Base-by-base conservation (phyloP, 2,113 vertebrate genomes). In the Dicentrarchus labrax region DNA sequence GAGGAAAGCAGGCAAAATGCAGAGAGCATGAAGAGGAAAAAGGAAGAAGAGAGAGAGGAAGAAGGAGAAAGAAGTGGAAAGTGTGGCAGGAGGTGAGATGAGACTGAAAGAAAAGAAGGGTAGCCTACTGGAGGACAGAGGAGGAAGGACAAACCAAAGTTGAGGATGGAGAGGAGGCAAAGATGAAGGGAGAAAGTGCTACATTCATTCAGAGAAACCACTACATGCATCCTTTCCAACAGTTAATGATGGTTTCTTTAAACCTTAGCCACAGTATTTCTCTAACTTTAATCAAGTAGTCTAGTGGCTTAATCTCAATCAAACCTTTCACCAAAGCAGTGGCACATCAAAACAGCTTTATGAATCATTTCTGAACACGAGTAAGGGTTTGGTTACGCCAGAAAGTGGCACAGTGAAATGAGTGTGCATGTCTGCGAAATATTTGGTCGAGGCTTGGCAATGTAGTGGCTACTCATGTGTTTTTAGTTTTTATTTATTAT, bases 1-100 rank as follows among this genome's bases (percentile, higher is more conserved):
- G 16, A 24, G 51, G 43, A 59, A 69, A 67, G 8, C 36, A 54
- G 59, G 39, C 16, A 4, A 71, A 54, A 80, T 72, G 69, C 21
- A 48, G 30, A 53, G 41, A 21, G 65, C 72, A 82, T 4, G n/a
- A 5, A 8, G 8, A 19, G 62, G 3, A n/a, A n/a, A 45, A 50
- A 9, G 9, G 59, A 38, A 19, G 41, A 15, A 8, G 56, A 15
- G 24, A 22, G 24, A 36, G 22, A 3, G 8, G 21, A 57, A 64
- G 8, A 12, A 6, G 15, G 72, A 39, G 36, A 47, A 59, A 47
- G 38, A 51, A 53, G 51, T n/a, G 36, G 19, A 45, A n/a, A 38
- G 48, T 13, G 39, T 22, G 54, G 57, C 2, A 36, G 54, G 50
- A 56, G 65, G 45, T 13, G 54, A 59, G 16, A 41, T 6, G 36